These are phyloP conservation scores for Esox niger DNA, from an alignment of 2,113 vertebrate species.

Conservation along the genomic window DNA sequence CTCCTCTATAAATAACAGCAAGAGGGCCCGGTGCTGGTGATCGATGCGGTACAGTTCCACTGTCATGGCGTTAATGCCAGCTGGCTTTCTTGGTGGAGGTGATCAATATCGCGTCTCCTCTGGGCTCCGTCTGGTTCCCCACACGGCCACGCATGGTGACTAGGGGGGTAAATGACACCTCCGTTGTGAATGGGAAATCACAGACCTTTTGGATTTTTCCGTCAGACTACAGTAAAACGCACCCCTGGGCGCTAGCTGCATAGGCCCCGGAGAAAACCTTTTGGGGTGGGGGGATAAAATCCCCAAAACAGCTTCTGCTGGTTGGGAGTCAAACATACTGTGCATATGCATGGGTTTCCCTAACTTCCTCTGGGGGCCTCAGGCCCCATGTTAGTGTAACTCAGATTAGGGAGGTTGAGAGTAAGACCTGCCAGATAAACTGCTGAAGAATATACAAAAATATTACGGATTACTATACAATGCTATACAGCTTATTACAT, in stretches of 20 bases:
- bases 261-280: slow-evolving; percentile 41
- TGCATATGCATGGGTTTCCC: neutral
- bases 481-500: too few species aligned
- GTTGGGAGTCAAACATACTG: slow-evolving; percentile 3
- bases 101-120: slow-evolving; percentile 83
- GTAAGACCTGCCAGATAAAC: neutral
- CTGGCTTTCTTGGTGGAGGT: slow-evolving; percentile 73
- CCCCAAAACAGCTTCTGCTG: slow-evolving; percentile 2
- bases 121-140: slow-evolving; percentile 66
- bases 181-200: slow-evolving; percentile 57
- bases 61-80: slow-evolving; percentile 82
- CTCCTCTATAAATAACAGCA: slow-evolving; percentile 88
- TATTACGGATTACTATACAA: too few species aligned
- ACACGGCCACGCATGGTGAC: slow-evolving; percentile 42
- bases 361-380: neutral
- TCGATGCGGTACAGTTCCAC: slow-evolving; percentile 88
- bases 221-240: slow-evolving; percentile 30
- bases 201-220: slow-evolving; percentile 57
- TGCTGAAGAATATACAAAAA: neutral
- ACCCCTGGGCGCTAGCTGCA: slow-evolving; percentile 6
- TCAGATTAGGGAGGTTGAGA: neutral
- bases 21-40: slow-evolving; percentile 72
- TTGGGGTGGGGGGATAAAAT: slow-evolving; percentile 26
- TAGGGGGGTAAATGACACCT: slow-evolving; percentile 65
- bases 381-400: neutral